A percentile compares a stretch with the other conserved stretches of the same genome.
Evolutionary conservation across 1,140 invertebrate species (phyloP).

Genomic region (Rhyzopertha dominica): DNA sequence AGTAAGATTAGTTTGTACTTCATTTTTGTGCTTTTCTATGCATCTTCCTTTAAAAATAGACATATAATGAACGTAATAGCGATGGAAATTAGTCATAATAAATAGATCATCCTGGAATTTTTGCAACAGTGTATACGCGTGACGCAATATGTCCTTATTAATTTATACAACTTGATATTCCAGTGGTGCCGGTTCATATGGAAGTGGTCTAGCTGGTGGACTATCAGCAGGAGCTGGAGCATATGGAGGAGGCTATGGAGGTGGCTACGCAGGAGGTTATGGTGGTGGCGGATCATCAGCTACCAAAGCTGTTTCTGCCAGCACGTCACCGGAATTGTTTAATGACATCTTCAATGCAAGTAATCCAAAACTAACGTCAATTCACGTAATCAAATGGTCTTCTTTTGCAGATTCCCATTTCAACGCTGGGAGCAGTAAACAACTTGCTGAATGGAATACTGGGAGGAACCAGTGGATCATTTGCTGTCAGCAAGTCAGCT

Average conservation of each 20-base stretch:
- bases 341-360: conserved; percentile 23
- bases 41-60: too few species aligned
- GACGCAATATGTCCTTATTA: too few species aligned
- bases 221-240: conserved; percentile 10
- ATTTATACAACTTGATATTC: conserved; percentile 9
- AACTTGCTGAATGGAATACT: conserved; percentile 40
- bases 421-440: conserved; percentile 55
- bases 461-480: conserved; percentile 17
- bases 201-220: conserved; percentile 9
- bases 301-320: conserved; percentile 11
- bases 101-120: too few species aligned
- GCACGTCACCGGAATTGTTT: conserved; percentile 14
- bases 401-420: conserved; percentile 54
- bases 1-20: too few species aligned
- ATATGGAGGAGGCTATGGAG: conserved; percentile 11
- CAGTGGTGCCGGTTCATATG: conserved; percentile 10
- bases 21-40: too few species aligned
- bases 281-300: conserved; percentile 2
- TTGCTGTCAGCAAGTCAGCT: conserved; percentile 16
- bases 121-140: too few species aligned
- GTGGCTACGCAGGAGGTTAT: conserved; percentile 8
- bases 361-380: too few species aligned
- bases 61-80: too few species aligned
- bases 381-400: background rate
- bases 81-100: too few species aligned